phyloP scores from a whole-genome alignment of 2,888 invertebrate genomes.

The Pelosia muscerda region DNA sequence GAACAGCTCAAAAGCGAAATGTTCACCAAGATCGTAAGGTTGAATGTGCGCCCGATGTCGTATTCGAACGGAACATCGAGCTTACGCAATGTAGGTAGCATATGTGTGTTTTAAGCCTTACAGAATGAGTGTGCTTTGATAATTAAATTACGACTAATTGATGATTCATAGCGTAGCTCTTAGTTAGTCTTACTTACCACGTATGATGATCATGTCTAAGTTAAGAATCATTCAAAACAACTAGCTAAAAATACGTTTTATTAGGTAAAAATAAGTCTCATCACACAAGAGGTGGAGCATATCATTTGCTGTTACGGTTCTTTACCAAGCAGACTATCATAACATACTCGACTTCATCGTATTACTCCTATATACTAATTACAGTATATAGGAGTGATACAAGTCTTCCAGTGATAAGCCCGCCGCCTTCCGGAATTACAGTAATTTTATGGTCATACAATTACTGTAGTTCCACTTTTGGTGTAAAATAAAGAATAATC shows the following conservation, averaged over 20 bases:
- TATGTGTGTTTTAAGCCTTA: background rate
- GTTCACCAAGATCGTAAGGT: background rate
- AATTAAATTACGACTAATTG: constrained; percentile 3
- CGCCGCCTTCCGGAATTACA: too few relatives aligned
- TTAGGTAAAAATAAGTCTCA: background rate
- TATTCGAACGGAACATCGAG: background rate
- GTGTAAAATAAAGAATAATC: too few relatives aligned
- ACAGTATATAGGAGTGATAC: too few relatives aligned
- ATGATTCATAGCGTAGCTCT: constrained; percentile 10
- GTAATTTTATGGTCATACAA: too few relatives aligned
- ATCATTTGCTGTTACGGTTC: background rate
- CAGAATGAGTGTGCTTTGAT: constrained; percentile 6
- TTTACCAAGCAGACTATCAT: background rate
- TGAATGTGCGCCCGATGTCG: background rate
- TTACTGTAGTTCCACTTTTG: too few relatives aligned
- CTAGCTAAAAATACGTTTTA: constrained; percentile 33
- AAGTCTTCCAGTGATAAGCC: too few relatives aligned
- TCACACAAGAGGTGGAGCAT: too few relatives aligned
- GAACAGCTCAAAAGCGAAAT: background rate
- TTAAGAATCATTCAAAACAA: constrained; percentile 15
- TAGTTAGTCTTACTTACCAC: background rate
- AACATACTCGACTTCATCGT: too few relatives aligned
- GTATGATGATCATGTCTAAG: constrained; percentile 5
- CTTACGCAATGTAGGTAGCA: background rate
- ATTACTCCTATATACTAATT: too few relatives aligned